phyloP scores from a whole-genome alignment of 2,888 invertebrate species.

The Sussaba pulchella region DNA sequence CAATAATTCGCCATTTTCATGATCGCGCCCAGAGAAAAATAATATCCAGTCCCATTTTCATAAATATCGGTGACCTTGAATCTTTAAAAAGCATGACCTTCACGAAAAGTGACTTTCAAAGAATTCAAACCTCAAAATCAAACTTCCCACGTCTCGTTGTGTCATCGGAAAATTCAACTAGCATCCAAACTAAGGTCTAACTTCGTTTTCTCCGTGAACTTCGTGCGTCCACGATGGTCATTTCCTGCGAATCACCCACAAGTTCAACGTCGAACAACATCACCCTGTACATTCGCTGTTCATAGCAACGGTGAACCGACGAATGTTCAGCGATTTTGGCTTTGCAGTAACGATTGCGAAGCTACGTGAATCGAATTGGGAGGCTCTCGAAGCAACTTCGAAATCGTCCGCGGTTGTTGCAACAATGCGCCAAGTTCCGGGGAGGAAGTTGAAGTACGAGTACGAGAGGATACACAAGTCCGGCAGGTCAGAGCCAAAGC shows the following conservation, averaged over 20 bases:
- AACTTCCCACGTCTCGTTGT: too few species aligned
- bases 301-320: not conserved
- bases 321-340: not conserved
- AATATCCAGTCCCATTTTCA: too few species aligned
- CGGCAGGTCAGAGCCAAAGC: not conserved
- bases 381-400: constrained; percentile 74
- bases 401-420: constrained; percentile 74
- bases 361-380: constrained; percentile 6
- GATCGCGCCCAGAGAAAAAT: too few species aligned
- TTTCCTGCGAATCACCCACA: not conserved
- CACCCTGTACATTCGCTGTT: not conserved
- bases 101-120: too few species aligned
- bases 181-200: too few species aligned
- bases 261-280: not conserved
- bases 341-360: not conserved
- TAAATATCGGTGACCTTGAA: too few species aligned
- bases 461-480: not conserved
- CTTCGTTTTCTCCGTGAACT: not conserved
- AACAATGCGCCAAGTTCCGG: constrained; percentile 80
- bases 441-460: constrained; percentile 73
- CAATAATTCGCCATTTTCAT: too few species aligned
- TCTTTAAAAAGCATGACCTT: too few species aligned
- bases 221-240: not conserved
- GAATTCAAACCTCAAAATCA: too few species aligned
- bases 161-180: too few species aligned